Percentiles rank a stretch among this genome's conserved stretches.
Conservation (phyloP, 2,797 vertebrate genomes). For the Lutra lutra region DNA sequence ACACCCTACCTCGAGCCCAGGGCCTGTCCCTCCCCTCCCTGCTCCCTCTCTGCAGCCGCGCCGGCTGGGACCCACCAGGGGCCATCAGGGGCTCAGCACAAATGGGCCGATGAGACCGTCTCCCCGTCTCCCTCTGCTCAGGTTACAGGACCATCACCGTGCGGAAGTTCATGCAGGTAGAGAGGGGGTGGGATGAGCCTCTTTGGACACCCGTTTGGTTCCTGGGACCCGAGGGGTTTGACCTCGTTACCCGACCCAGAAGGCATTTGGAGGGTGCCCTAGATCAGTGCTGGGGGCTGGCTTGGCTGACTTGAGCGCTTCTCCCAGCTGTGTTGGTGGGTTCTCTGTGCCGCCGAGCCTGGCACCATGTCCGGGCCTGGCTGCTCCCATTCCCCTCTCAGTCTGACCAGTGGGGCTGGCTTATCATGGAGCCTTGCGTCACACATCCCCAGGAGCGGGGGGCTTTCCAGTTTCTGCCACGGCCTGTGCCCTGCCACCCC, state of each 20-base stretch:
- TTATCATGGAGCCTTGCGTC: fast-evolving
- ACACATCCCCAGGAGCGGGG: fast-evolving
- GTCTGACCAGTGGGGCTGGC: fast-evolving
- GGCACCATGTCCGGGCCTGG: fast-evolving
- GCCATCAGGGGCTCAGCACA: background rate
- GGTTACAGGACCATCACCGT: conserved; percentile 94
- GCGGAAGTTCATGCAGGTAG: conserved; percentile 98
- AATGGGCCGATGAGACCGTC: background rate
- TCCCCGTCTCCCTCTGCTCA: conserved; percentile 76
- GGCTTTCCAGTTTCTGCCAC: too few species aligned
- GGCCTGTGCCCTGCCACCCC: background rate
- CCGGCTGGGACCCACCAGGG: background rate
- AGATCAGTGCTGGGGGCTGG: background rate
- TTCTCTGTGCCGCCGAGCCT: background rate
- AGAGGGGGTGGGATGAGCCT: background rate
- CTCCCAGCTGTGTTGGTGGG: fast-evolving
- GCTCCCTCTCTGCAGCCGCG: background rate
- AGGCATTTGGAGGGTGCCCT: background rate
- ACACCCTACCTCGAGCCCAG: fast-evolving
- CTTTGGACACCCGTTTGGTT: background rate
- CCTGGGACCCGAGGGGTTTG: background rate
- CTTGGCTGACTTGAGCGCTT: background rate
- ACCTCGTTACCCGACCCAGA: background rate
- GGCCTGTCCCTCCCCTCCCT: background rate
- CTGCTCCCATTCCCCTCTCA: fast-evolving